Percentiles rank a stretch among this genome's conserved stretches.
phyloP scores from a whole-genome alignment of 2,797 vertebrate genomes.

The Coregonus suidteri region DNA sequence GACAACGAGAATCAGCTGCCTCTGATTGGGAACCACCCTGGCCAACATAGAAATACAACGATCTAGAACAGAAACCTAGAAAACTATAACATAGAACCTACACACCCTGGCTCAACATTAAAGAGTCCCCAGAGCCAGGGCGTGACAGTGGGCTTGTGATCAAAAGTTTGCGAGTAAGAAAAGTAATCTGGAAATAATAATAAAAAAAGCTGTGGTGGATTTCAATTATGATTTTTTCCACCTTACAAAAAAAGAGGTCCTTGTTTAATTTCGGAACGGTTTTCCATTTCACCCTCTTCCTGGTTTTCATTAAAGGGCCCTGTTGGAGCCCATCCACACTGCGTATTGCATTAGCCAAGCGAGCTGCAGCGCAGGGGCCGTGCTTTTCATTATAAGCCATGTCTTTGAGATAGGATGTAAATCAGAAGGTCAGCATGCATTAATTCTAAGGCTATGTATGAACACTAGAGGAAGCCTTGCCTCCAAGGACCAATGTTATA shows the following conservation, averaged over 20 bases:
- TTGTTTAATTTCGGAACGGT: background rate
- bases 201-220: background rate
- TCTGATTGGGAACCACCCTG: too few relatives aligned
- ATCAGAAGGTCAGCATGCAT: conserved; percentile 11
- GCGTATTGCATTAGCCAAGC: conserved; percentile 2
- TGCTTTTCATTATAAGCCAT: conserved; percentile 5
- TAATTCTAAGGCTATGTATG: conserved; percentile 5
- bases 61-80: too few relatives aligned
- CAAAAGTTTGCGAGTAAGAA: too few relatives aligned
- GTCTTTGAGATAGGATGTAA: conserved; percentile 12
- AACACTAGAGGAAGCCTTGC: background rate
- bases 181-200: background rate
- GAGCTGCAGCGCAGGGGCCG: background rate
- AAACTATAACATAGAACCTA: too few relatives aligned
- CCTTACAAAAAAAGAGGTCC: background rate
- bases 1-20: too few relatives aligned
- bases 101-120: too few relatives aligned
- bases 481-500: background rate
- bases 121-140: too few relatives aligned
- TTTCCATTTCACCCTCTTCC: background rate
- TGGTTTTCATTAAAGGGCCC: too few relatives aligned
- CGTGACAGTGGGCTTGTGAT: too few relatives aligned
- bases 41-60: too few relatives aligned
- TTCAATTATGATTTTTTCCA: background rate
- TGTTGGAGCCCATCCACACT: background rate